These are phyloP conservation scores for Dendroctonus ponderosae DNA, from an alignment of 1,140 invertebrate genomes.

Conservation along the genomic window DNA sequence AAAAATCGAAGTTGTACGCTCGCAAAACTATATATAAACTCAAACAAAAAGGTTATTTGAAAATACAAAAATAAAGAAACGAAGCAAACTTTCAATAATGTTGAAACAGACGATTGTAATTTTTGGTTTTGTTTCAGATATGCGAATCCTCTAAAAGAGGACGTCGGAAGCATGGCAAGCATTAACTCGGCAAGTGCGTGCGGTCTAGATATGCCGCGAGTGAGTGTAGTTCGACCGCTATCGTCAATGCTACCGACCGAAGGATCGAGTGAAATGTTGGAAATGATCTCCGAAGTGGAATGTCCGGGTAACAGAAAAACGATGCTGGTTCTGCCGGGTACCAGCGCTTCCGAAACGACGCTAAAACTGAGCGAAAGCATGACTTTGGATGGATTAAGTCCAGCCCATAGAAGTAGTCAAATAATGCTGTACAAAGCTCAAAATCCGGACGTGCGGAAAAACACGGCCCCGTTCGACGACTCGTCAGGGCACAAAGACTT, in stretches of 20 bases:
- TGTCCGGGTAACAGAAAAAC: constrained; percentile 50
- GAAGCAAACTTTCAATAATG: too few relatives aligned
- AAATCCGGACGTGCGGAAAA: constrained; percentile 74
- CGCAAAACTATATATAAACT: too few relatives aligned
- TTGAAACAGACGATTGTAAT: too few relatives aligned
- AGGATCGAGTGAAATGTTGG: constrained; percentile 59
- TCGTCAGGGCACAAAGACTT: constrained; percentile 71
- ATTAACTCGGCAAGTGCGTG: constrained; percentile 46
- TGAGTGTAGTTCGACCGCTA: constrained; percentile 61
- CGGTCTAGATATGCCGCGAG: constrained; percentile 50
- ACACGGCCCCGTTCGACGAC: constrained; percentile 71
- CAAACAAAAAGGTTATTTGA: background rate
- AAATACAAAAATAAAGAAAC: too few relatives aligned
- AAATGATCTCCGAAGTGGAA: constrained; percentile 61
- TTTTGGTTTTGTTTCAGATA: constrained; percentile 52
- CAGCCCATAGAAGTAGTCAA: constrained; percentile 58
- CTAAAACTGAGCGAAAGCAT: constrained; percentile 44
- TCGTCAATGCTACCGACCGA: constrained; percentile 53
- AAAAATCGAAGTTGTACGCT: too few relatives aligned
- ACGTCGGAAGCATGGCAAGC: constrained; percentile 51
- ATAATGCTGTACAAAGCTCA: constrained; percentile 71
- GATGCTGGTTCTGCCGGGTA: constrained; percentile 47
- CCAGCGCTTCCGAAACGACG: constrained; percentile 43
- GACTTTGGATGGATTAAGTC: constrained; percentile 46
- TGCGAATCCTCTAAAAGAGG: constrained; percentile 62